Percentiles rank a stretch among this genome's conserved stretches.
These are phyloP conservation scores for Dicrostonyx torquatus DNA, from an alignment of 2,797 vertebrate genomes.

Conservation along the genomic window DNA sequence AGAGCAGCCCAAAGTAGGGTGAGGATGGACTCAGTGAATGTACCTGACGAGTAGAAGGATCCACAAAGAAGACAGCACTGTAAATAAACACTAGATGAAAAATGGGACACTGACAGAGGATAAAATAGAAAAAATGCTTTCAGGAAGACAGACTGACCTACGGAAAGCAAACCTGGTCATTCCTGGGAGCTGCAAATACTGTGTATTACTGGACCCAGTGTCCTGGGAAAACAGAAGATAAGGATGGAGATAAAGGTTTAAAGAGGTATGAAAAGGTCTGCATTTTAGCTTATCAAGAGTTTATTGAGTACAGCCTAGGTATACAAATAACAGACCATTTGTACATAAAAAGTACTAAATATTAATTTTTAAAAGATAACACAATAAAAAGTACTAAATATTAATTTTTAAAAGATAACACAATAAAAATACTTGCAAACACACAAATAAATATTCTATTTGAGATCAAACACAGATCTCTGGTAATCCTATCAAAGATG, in stretches of 20 bases:
- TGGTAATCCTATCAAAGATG: neutral
- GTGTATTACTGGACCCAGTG: neutral
- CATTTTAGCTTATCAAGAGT: neutral
- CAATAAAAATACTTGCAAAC: neutral
- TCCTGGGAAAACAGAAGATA: neutral
- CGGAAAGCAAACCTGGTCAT: neutral
- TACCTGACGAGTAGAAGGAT: neutral
- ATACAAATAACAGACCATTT: neutral
- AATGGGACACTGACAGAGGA: neutral
- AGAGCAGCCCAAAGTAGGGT: neutral
- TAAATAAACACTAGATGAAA: neutral
- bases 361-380: neutral
- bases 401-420: neutral
- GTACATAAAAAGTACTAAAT: neutral
- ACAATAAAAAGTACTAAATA: constrained; percentile 8
- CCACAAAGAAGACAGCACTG: neutral
- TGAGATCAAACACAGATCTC: neutral
- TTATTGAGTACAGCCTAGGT: neutral
- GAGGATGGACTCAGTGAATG: neutral
- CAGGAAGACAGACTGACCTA: neutral
- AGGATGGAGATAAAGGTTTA: neutral
- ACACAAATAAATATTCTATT: neutral
- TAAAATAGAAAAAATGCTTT: neutral
- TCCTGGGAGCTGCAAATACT: neutral
- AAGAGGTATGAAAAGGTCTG: neutral